Conservation (phyloP, 2,797 vertebrate genomes). For the Acrocephalus scirpaceus region DNA sequence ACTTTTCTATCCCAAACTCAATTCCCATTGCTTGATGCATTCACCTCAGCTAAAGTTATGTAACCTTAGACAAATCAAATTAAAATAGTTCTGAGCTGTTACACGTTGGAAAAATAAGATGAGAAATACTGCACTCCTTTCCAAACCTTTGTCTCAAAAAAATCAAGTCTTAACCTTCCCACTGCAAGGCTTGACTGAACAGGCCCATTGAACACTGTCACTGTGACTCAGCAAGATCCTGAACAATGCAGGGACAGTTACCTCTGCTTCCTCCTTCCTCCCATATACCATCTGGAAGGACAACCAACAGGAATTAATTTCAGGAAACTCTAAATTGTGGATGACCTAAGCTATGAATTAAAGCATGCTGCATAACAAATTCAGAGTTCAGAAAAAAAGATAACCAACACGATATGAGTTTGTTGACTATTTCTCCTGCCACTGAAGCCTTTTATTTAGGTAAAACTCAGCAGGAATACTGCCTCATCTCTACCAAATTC, state of each 20-base stretch:
- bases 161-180: background rate
- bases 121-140: background rate
- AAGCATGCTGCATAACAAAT: background rate
- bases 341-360: background rate
- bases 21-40: background rate
- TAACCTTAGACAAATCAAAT: background rate
- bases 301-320: background rate
- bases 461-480: background rate
- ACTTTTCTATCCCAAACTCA: background rate
- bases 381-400: background rate
- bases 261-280: conserved; percentile 38
- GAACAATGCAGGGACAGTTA: background rate
- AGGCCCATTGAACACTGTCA: conserved; percentile 35
- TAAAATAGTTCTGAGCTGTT: background rate
- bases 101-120: background rate
- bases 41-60: background rate
- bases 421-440: background rate
- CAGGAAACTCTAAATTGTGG: background rate
- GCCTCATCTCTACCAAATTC: background rate
- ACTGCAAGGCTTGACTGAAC: background rate
- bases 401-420: background rate
- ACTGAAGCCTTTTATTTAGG: background rate
- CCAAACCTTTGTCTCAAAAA: background rate
- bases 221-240: conserved; percentile 68
- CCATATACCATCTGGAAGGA: background rate